Base-by-base conservation (phyloP, 2,113 vertebrate species). In the Grammomys dolichurus region DNA sequence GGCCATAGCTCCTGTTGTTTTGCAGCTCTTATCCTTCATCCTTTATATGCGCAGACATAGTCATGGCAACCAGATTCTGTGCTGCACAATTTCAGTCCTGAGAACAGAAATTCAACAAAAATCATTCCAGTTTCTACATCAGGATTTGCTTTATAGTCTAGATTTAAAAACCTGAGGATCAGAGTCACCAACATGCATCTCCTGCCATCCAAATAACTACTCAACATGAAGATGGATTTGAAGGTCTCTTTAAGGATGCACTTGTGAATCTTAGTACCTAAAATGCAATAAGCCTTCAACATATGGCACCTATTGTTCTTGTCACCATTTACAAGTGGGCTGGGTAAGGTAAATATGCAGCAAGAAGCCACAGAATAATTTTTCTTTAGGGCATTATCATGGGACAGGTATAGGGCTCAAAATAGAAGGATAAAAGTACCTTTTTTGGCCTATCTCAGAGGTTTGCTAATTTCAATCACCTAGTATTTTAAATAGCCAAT, bases 71-170 rank as follows among this genome's bases (percentile, higher is more conserved):
- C 40, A 65, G 60, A 54, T 40, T 54, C 63, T 16, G 88, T 67
- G 36, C 60, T 73, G 36, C 40, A 87, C 2, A 77, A 31, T 77
- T 91, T 72, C 6, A 0, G 86, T 89, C 58, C 72, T 56, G 54
- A 76, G 78, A 70, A 89, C 46, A 76, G n/a, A 94, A 90, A 86
- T 7, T 58, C 65, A 87, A 60, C 0, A 60, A 46, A 69, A 91
- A 48, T 56, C n/a, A 81, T 28, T 65, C 16, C 70, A 36, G 17
- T 80, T 76, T 92, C 65, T 72, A 14, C 36, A n/a, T 48, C 1
- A 91, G 67, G 67, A 40, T 77, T 72, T 96, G 43, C n/a, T 60
- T 94, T 94, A 76, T 17, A 93, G 43, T 69, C 24, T 91, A 67
- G 20, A 67, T 89, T 10, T 87, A 22, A 91, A 96, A 89, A 81